Evolutionary conservation across 23 tunicate genomes (phyloP), one percentile per base, ranked within the genome.

Genomic region (Trididemnum nubilum): DNA sequence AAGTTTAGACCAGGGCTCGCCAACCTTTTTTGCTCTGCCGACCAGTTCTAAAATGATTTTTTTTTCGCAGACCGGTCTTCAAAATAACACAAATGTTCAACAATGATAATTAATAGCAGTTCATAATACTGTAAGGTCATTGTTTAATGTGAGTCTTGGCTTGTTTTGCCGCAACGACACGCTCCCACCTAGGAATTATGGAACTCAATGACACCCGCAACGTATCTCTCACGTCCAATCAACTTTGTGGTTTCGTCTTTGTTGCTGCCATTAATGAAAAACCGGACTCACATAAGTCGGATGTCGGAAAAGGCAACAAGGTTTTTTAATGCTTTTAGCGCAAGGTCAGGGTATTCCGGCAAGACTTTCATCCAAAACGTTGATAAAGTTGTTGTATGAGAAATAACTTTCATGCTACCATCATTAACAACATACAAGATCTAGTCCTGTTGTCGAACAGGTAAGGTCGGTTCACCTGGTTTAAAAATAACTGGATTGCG

Each of bases 271-370:
- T 71, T 51, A 71, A 79, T 39, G 79, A 82, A 82, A 64, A 80
- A 3, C 84, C 75, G 35, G 58, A 24, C 75, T 80, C 76, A 35
- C 76, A 80, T 36, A 34, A n/a, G 33, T 80, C 19, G 37, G 79
- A 71, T 71, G 78, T 71, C 67, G 79, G 79, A 82, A 82, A 82
- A 26, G 78, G 86, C 1, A 82, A 2, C 39, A 82, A 33, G 33
- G 79, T 36, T 78, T 71, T 80, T 82, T 71, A 71, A 2, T 29
- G 86, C 79, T 82, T 0, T 71, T 71, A 71, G 71, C 66, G 79
- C 86, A 52, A 82, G 51, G 79, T 82, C 86, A 70, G 85, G 78
- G 65, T 82, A 82, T 82, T 82, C 79, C 37, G 78, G 79, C 86
- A 3, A 26, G 78, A 82, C 30, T 30, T 80, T 80, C 52, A 64